Evolutionary conservation across 30 jellyfish, hydroid and myxozoan genomes (phyloP).

Genomic region (Hydractinia symbiolongicarpus): DNA sequence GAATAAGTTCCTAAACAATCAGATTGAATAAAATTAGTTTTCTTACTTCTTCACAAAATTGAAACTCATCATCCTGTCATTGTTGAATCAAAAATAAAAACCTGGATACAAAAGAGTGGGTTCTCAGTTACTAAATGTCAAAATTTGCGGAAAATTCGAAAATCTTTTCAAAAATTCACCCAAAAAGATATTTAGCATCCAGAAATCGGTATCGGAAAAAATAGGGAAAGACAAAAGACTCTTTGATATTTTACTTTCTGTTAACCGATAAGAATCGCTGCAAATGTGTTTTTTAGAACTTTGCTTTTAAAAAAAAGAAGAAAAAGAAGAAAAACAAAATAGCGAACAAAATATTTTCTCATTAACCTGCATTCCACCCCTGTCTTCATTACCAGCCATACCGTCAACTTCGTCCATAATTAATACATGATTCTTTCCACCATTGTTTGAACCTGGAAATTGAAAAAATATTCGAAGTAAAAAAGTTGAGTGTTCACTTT

Average conservation of each 20-base stretch:
- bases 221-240: too few species aligned
- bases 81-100: background rate
- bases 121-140: too few species aligned
- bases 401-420: conserved; percentile 99
- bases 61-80: background rate
- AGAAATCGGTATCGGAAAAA: too few species aligned
- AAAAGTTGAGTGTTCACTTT: too few species aligned
- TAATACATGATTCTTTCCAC: conserved; percentile 63
- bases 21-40: background rate
- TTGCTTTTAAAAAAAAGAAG: background rate
- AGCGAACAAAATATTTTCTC: background rate
- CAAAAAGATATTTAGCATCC: too few species aligned
- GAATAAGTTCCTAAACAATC: conserved; percentile 59
- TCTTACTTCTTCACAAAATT: background rate
- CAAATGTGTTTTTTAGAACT: too few species aligned
- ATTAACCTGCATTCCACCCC: conserved; percentile 92
- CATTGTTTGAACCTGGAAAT: conserved; percentile 14
- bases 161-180: too few species aligned
- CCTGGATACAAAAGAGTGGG: background rate
- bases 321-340: background rate
- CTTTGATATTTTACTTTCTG: too few species aligned
- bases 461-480: background rate
- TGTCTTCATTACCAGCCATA: conserved; percentile 96
- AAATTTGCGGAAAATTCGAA: too few species aligned
- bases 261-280: too few species aligned